Percentiles rank a stretch among this genome's conserved stretches.
These are phyloP conservation scores for Drosophila prostipennis DNA, from an alignment of 2,888 invertebrate genomes.

Conservation along the genomic window DNA sequence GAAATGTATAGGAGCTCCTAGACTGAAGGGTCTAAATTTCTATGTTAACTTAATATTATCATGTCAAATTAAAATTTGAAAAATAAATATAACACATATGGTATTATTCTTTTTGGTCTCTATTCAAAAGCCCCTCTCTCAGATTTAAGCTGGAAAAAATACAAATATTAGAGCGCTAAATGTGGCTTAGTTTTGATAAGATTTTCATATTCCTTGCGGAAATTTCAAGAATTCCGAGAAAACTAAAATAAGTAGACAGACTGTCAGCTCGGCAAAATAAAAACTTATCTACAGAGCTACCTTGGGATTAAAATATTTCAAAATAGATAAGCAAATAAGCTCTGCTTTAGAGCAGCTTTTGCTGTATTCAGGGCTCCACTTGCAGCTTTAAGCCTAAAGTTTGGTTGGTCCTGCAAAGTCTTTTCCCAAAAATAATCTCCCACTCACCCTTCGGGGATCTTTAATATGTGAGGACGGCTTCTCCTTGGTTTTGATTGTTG, in stretches of 20 bases:
- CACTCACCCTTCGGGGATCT: conserved; percentile 7
- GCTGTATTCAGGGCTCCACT: too few species aligned
- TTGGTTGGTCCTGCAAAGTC: not conserved
- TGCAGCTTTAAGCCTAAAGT: conserved; percentile 7
- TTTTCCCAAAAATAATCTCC: not conserved
- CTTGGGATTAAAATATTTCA: not conserved
- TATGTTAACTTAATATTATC: not conserved
- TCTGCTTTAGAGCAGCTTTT: not conserved
- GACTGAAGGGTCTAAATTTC: not conserved
- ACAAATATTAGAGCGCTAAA: too few species aligned
- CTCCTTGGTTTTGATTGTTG: conserved; percentile 36
- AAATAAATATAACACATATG: not conserved
- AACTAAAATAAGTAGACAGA: too few species aligned
- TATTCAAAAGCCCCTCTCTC: too few species aligned
- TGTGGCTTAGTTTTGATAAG: too few species aligned
- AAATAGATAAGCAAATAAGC: not conserved
- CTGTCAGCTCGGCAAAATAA: too few species aligned
- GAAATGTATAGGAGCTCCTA: too few species aligned
- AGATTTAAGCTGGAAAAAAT: too few species aligned
- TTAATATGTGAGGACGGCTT: conserved; percentile 16
- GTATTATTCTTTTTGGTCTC: too few species aligned
- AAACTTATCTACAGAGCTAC: not conserved
- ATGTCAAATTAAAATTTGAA: too few species aligned
- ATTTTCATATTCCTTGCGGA: too few species aligned
- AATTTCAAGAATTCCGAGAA: too few species aligned